Conservation (phyloP, 2,113 vertebrate species). For the Pluvialis apricaria region DNA sequence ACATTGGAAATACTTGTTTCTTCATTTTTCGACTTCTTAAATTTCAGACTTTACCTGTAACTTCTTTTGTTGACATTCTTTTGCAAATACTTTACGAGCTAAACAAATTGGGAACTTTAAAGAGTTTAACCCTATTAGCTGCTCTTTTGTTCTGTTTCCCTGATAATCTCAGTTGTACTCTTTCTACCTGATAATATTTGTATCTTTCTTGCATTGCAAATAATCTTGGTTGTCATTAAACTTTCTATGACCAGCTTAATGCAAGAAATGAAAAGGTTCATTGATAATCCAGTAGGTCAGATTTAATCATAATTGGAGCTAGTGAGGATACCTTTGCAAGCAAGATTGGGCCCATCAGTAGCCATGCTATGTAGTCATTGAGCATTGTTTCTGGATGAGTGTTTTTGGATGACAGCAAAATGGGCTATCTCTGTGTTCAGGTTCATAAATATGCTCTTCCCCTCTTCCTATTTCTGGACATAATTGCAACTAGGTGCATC, state of each 20-base stretch:
- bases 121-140: background rate
- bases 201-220: background rate
- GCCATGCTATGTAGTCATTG: background rate
- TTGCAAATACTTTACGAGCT: background rate
- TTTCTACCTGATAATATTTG: background rate
- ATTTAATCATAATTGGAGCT: background rate
- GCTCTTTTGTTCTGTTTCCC: background rate
- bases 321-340: background rate
- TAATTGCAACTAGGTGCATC: background rate
- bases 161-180: background rate
- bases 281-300: background rate
- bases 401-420: background rate
- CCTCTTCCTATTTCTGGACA: background rate
- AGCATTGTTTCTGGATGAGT: background rate
- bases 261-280: slow-evolving; percentile 2
- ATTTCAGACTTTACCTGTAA: background rate
- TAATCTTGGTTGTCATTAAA: background rate
- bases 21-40: background rate
- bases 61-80: background rate
- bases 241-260: background rate
- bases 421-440: background rate
- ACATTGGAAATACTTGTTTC: background rate
- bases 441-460: background rate
- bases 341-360: background rate
- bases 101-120: background rate